phyloP scores from a whole-genome alignment of 2,888 invertebrate genomes.

The Venustoraphidia nigricollis region DNA sequence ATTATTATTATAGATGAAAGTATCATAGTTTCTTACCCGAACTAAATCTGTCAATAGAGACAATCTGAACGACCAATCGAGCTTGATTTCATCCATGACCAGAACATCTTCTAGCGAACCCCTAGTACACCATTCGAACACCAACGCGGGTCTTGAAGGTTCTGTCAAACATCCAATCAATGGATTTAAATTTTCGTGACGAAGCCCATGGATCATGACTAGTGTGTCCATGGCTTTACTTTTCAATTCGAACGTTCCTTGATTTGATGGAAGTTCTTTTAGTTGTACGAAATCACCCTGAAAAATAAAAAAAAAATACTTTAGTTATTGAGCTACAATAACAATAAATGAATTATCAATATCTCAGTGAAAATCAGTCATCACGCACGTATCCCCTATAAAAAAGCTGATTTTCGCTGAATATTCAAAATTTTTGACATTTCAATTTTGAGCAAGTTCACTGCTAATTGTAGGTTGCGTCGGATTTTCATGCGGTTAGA shows the following conservation, averaged over 20 bases:
- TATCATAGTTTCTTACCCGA: conserved; percentile 37
- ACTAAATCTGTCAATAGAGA: conserved; percentile 87
- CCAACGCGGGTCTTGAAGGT: conserved; percentile 60
- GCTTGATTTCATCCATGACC: conserved; percentile 75
- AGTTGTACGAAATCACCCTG: conserved; percentile 85
- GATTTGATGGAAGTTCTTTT: conserved; percentile 50
- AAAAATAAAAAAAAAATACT: conserved; percentile 14
- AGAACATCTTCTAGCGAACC: conserved; percentile 81
- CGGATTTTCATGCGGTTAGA: too few species aligned
- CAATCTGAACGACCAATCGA: conserved; percentile 91
- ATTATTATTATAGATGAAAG: too few species aligned
- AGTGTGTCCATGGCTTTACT: conserved; percentile 66
- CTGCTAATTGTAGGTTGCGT: too few species aligned
- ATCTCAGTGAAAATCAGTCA: too few species aligned
- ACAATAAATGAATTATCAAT: too few species aligned
- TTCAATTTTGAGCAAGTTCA: too few species aligned
- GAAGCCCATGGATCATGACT: conserved; percentile 63
- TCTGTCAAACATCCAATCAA: conserved; percentile 75
- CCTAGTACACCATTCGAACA: conserved; percentile 76
- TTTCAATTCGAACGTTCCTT: conserved; percentile 51
- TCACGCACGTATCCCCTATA: too few species aligned
- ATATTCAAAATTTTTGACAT: too few species aligned
- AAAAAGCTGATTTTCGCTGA: too few species aligned
- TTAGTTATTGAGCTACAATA: too few species aligned
- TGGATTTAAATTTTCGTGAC: conserved; percentile 85